Evolutionary conservation across 2,113 vertebrate species (phyloP), one percentile per base, ranked within the genome.

Genomic region (Prolemur simus): DNA sequence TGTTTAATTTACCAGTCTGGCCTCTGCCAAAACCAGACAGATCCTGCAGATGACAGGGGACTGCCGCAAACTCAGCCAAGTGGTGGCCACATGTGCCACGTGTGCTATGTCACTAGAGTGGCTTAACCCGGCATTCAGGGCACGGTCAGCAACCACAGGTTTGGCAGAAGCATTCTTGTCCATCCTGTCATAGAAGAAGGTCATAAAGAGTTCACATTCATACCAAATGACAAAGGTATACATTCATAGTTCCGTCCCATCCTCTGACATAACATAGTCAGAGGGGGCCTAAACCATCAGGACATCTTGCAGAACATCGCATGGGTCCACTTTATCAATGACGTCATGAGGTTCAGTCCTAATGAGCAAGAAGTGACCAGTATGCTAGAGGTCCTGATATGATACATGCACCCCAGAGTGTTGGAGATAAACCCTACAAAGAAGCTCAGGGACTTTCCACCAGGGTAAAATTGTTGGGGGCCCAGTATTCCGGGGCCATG

Each of bases 31-130:
- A 56, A 3, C 8, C 37, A 63, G 37, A 0, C 1, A 4, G 23
- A 17, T 11, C 37, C 60, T 37, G 39, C 7, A 18, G 32, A 8
- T 37, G 49, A 37, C 47, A 1, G 37, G 4, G 54, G 54, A 32
- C 25, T 11, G 20, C 29, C 37, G 49, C 21, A 29, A 15, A 21
- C 37, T 8, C 91, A 10, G 4, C 34, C 66, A 14, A 3, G 13
- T 1, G 1, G 39, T 0, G 4, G 42, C 8, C 9, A 42, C 32
- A 2, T 8, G 12, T 2, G 14, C 23, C 45, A 25, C 27, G 6
- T 1, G 29, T 10, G 66, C 23, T 21, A 0, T 8, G 0, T 49
- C 18, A 9, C 45, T 25, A 32, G 69, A 9, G 58, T 27, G 52
- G 20, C 20, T 0, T 4, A 3, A 25, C n/a, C 47, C 4, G 3